phyloP scores from a whole-genome alignment of 2,888 invertebrate species.

The Lobophora halterata region DNA sequence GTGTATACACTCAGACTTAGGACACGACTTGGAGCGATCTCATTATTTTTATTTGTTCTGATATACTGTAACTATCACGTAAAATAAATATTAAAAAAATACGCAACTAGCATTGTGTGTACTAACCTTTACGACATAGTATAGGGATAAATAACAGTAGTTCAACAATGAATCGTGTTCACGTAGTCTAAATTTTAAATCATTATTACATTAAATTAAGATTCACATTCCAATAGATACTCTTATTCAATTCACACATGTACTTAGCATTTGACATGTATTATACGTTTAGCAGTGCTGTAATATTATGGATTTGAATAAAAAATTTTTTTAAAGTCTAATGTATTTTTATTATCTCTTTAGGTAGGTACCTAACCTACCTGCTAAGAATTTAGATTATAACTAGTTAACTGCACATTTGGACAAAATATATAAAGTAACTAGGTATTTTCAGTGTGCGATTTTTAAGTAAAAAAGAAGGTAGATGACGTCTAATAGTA shows the following conservation, averaged over 20 bases:
- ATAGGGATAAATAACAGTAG: constrained; percentile 1
- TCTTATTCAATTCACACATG: constrained; percentile 34
- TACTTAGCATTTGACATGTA: constrained; percentile 71
- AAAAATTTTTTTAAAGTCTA: constrained; percentile 60
- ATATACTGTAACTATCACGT: constrained; percentile 11
- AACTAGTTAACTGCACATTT: too few relatives aligned
- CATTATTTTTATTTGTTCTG: constrained; percentile 13
- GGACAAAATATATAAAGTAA: too few relatives aligned
- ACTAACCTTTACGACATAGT: too few relatives aligned
- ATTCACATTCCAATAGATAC: constrained; percentile 32
- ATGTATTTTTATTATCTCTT: neutral
- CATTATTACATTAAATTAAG: constrained; percentile 10
- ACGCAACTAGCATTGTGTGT: too few relatives aligned
- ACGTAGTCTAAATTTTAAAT: constrained; percentile 7
- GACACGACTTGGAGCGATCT: constrained; percentile 12
- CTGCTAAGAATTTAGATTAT: too few relatives aligned
- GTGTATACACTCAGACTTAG: constrained; percentile 6
- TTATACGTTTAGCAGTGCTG: constrained; percentile 64
- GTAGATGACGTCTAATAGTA: too few relatives aligned
- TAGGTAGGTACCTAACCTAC: neutral
- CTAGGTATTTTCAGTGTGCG: too few relatives aligned
- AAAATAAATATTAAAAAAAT: too few relatives aligned
- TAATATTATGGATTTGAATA: constrained; percentile 75
- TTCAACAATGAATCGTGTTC: constrained; percentile 5
- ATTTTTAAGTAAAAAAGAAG: too few relatives aligned